Evolutionary conservation across 37 sponge, comb jelly and placozoan species (phyloP), one percentile per base, ranked within the genome.

Genomic region (Aphrocallistes beatrix): DNA sequence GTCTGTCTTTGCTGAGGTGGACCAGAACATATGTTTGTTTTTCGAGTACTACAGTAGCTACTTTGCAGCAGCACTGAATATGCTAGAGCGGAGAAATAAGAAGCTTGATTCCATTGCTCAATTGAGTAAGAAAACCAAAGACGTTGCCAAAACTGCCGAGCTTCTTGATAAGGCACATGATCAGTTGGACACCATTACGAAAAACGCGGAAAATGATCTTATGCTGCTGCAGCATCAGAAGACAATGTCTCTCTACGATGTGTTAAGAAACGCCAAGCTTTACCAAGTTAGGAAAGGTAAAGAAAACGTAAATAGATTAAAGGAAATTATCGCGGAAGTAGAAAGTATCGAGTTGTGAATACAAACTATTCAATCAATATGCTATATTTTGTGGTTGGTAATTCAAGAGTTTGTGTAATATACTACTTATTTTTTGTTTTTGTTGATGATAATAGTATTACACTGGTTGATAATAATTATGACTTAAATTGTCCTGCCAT

Each of bases 141-240:
- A 60, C 21, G 10, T 19, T 30, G 34, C 75, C 34, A 60, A 60
- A 60, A 60, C 75, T 8, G 75, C 75, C 25, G 75, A 60, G 8
- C 75, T 60, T 30, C 21, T 60, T 3, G 75, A 60, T 60, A 19
- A 30, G 34, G 75, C 75, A 19, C 75, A 60, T 30, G 75, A 60
- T 60, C 28, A 60, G 34, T 30, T 60, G 75, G 75, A 60, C 34
- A 3, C 28, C n/a, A 3, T 60, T 60, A 60, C 75, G 25, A 60
- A 28, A 30, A 60, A 25, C 28, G 75, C 28, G n/a, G 75, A 60
- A 30, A 60, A 30, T 30, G 75, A 60, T 30, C n/a, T 60, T 3
- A 60, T 60, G 75, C n/a, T 60, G 34, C 21, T 60, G 75, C 75
- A 60, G 75, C 75, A 60, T 28, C 75, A 60, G n/a, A 60, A 60